phyloP scores from a whole-genome alignment of 2,797 vertebrate genomes.

The Salarias fasciatus region DNA sequence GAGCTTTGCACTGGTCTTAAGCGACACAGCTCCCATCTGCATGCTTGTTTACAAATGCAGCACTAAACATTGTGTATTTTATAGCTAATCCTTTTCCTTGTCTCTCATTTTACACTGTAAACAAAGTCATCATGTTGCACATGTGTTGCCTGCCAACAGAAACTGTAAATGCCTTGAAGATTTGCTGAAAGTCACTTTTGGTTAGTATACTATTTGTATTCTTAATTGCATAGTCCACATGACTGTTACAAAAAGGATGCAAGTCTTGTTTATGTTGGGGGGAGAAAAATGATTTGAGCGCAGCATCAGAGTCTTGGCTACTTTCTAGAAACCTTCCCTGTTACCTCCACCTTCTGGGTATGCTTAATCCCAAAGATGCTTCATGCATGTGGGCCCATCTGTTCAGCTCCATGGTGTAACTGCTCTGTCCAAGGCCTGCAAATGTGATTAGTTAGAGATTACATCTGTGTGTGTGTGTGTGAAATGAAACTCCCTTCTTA shows the following conservation, averaged over 20 bases:
- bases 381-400: slow-evolving; percentile 66
- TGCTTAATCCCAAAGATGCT: slow-evolving; percentile 64
- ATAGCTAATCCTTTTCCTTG: slow-evolving; percentile 16
- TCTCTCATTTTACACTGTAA: slow-evolving; percentile 26
- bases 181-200: slow-evolving; percentile 2
- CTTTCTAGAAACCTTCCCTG: slow-evolving; percentile 35
- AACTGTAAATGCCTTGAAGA: slow-evolving; percentile 27
- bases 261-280: neutral
- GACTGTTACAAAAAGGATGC: slow-evolving; percentile 1
- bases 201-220: too few relatives aligned
- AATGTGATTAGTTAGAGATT: slow-evolving; percentile 80
- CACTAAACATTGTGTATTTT: slow-evolving; percentile 21
- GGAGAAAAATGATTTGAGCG: slow-evolving; percentile 14
- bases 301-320: too few relatives aligned
- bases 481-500: slow-evolving; percentile 63
- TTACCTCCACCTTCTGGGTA: slow-evolving; percentile 53
- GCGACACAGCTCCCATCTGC: slow-evolving; percentile 7
- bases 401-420: slow-evolving; percentile 60
- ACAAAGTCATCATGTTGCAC: slow-evolving; percentile 29
- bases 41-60: slow-evolving; percentile 13
- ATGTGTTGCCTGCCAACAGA: slow-evolving; percentile 38
- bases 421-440: slow-evolving; percentile 65
- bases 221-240: neutral
- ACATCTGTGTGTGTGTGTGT: slow-evolving; percentile 45
- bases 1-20: slow-evolving; percentile 9